A percentile compares a stretch with the other conserved stretches of the same genome.
phyloP scores from a whole-genome alignment of 2,113 vertebrate genomes.

The Merops nubicus region DNA sequence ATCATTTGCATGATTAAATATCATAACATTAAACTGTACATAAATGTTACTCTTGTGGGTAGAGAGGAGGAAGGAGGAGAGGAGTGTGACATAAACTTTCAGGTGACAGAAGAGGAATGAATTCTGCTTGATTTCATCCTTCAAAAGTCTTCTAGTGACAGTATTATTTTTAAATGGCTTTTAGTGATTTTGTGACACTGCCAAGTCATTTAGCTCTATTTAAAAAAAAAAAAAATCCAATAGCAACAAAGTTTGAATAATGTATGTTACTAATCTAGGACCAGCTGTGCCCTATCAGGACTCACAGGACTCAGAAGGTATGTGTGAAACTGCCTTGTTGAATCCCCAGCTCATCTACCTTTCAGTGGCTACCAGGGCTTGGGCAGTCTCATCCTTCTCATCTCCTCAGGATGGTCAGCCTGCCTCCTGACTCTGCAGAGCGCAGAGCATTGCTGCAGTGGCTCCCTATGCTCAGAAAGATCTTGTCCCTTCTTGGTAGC shows the following conservation, averaged over 20 bases:
- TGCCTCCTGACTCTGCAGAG: neutral
- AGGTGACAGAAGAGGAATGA: constrained; percentile 48
- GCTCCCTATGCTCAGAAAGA: neutral
- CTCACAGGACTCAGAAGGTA: neutral
- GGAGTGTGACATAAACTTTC: constrained; percentile 43
- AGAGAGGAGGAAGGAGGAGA: constrained; percentile 52
- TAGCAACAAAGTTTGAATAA: neutral
- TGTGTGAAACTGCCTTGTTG: neutral
- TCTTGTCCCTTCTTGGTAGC: neutral
- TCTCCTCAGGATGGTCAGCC: neutral
- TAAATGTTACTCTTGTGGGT: constrained; percentile 49
- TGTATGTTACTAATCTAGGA: neutral
- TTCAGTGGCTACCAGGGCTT: neutral
- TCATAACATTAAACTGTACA: constrained; percentile 17
- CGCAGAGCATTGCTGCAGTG: neutral
- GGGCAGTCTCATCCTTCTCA: neutral
- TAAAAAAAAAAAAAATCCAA: neutral
- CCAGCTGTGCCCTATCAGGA: neutral
- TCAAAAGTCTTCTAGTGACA: constrained; percentile 45
- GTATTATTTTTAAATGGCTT: constrained; percentile 54
- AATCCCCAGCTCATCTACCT: neutral
- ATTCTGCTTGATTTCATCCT: constrained; percentile 38
- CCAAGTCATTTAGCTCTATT: constrained; percentile 46
- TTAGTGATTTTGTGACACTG: constrained; percentile 54
- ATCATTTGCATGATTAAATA: constrained; percentile 64